Percentiles rank a stretch among this genome's conserved stretches.
These are phyloP conservation scores for Panagrolaimus sp. DNA, from an alignment of 1,140 invertebrate species.

Conservation along the genomic window DNA sequence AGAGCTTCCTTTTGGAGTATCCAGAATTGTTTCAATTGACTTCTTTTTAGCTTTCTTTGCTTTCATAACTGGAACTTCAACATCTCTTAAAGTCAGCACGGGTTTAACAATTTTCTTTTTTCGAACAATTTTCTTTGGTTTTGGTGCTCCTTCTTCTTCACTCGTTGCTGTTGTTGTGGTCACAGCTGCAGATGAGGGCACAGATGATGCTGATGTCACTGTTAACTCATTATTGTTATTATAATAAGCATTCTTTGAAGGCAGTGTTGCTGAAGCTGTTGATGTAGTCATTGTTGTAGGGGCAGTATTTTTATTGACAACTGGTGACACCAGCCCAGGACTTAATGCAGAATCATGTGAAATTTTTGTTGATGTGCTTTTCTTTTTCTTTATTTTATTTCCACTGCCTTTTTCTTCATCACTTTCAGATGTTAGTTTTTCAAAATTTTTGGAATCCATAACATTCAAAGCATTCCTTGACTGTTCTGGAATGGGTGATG, in stretches of 20 bases:
- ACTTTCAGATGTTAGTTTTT: constrained; percentile 2
- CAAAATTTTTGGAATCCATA: not conserved
- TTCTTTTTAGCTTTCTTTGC: constrained; percentile 22
- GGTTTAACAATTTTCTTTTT: constrained; percentile 13
- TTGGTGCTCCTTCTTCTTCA: not conserved
- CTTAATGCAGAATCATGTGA: constrained; percentile 14
- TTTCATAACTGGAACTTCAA: not conserved
- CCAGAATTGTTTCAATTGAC: constrained; percentile 4
- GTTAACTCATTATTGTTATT: no score
- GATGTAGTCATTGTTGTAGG: not conserved
- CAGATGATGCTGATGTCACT: no score
- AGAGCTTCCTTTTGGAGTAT: not conserved
- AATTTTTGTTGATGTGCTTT: constrained; percentile 10
- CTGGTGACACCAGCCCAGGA: constrained; percentile 3
- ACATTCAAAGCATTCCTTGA: not conserved
- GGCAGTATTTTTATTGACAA: not conserved
- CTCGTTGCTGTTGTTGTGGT: not conserved
- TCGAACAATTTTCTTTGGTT: constrained; percentile 17
- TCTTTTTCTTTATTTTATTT: not conserved
- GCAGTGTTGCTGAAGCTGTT: not conserved
- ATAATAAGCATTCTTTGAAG: no score
- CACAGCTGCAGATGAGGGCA: not conserved
- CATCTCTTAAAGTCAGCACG: not conserved
- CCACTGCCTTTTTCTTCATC: not conserved
- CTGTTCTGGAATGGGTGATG: not conserved